Base-by-base conservation (phyloP, 1,140 invertebrate species). In the Coptotermes formosanus region DNA sequence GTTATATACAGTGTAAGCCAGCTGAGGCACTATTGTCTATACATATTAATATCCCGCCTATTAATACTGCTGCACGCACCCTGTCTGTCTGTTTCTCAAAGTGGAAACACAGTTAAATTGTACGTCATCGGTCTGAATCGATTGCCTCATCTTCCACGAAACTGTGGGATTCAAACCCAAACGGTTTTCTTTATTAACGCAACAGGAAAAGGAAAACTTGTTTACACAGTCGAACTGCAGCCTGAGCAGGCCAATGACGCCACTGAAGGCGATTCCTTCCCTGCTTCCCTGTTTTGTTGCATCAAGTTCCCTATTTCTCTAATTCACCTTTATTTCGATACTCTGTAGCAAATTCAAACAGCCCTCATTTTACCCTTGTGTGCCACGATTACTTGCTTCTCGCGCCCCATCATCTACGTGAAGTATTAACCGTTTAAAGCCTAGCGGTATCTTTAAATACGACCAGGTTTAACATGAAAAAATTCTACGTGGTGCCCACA, bases 21-120 rank as follows among this genome's bases (percentile, higher is more conserved):
- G 64, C 64, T 30, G 6, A 21, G 64, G 64, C 64, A 30, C n/a
- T 75, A 75, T n/a, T 64, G 19, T 75, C 64, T 30, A 75, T 75
- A 25, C n/a, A 30, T 75, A 75, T 75, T 75, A 75, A 75, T 75
- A 75, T n/a, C 64, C 14, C n/a, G 64, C n/a, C 64, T 75, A 75
- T 30, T n/a, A 75, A 75, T 75, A 75, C 64, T 75, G 7, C 64
- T 75, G 8, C 7, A 75, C n/a, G 25, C 64, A 75, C 64, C n/a
- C 64, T 75, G n/a, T 23, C 59, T 64, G 59, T 75, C 64, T 11
- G n/a, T 75, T 30, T 21, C 52, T 55, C 16, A 55, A 55, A 55
- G 52, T 75, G 64, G 64, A n/a, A 38, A 64, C 59, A 23, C n/a
- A 25, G 25, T 75, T 30, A 30, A 30, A 30, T 16, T 6, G 9